Evolutionary conservation across 2,888 invertebrate genomes (phyloP).

Genomic region (Allophyes oxyacanthae): DNA sequence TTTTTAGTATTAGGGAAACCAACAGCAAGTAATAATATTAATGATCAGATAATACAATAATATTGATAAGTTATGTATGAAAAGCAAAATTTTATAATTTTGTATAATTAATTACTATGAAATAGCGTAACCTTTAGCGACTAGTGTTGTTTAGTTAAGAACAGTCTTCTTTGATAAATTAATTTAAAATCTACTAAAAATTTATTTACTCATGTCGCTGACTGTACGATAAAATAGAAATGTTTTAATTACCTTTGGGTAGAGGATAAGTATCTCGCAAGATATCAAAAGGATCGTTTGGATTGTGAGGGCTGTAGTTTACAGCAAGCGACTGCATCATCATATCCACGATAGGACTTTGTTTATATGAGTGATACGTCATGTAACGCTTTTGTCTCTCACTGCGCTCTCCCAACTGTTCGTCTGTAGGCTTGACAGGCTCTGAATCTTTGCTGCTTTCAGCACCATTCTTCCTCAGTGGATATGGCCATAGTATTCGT

Average conservation of each 20-base stretch:
- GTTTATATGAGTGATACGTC: constrained; percentile 71
- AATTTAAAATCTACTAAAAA: too few species aligned
- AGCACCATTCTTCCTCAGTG: constrained; percentile 58
- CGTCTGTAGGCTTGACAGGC: constrained; percentile 36
- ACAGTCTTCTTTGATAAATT: too few species aligned
- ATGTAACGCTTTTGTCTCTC: constrained; percentile 66
- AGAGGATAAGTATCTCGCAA: constrained; percentile 79
- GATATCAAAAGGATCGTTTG: constrained; percentile 81
- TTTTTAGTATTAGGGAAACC: too few species aligned
- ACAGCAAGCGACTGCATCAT: constrained; percentile 73
- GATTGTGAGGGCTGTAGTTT: constrained; percentile 70
- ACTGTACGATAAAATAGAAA: too few species aligned
- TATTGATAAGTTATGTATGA: too few species aligned
- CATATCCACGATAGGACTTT: constrained; percentile 78
- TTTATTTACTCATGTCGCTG: too few species aligned
- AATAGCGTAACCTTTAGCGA: too few species aligned
- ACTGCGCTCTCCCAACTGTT: constrained; percentile 28
- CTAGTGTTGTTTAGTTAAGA: too few species aligned
- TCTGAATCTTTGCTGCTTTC: constrained; percentile 35
- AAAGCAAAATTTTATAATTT: too few species aligned
- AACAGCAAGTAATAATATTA: too few species aligned
- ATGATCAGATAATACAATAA: too few species aligned
- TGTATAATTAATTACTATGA: too few species aligned
- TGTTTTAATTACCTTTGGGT: constrained; percentile 85
- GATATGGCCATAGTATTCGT: constrained; percentile 77